Evolutionary conservation across 1,140 invertebrate species (phyloP).

Genomic region (silkworm (Bombyx mori)): ASM3026992v2 NC_085128.1:11302001-11302500

Average conservation of each 20-base stretch:
- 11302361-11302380: background rate
- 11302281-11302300: background rate
- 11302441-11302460: slow-evolving; percentile 1
- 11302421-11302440: slow-evolving; percentile 3
- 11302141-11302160: too few relatives aligned
- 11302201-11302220: background rate
- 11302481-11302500: slow-evolving; percentile 2
- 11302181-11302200: background rate
- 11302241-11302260: background rate
- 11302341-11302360: background rate
- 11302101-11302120: too few relatives aligned
- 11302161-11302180: too few relatives aligned
- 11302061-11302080: too few relatives aligned
- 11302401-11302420: slow-evolving; percentile 5
- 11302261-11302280: background rate
- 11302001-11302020: too few relatives aligned
- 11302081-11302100: too few relatives aligned
- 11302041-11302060: too few relatives aligned
- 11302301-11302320: background rate
- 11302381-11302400: slow-evolving; percentile 3
- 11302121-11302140: too few relatives aligned
- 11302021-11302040: too few relatives aligned
- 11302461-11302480: slow-evolving; percentile 5
- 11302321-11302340: background rate
- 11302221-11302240: background rate